Evolutionary conservation across 1,140 invertebrate genomes (phyloP), one percentile per base, ranked within the genome.

Genomic region (Bilobella aurantiaca): DNA sequence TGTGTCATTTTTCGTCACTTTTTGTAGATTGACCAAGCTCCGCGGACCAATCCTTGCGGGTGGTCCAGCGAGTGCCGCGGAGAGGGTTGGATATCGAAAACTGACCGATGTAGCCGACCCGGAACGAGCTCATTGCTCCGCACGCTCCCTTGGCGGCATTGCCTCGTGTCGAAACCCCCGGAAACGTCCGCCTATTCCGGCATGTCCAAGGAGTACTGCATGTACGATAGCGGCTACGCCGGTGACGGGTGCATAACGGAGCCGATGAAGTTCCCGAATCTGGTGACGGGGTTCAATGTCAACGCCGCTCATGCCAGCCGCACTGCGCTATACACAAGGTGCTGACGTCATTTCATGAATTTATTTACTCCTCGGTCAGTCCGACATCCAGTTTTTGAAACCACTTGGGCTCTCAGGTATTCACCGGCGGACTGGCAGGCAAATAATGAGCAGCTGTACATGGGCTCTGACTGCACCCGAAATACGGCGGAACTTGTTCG

Each of bases 401-500:
- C n/a, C 27, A 46, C 27, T 64, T 46, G 80, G 79, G 32, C n/a
- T n/a, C n/a, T n/a, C n/a, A 75, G 80, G 49, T 96, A 91, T 77
- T 93, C 92, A 1, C 90, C 90, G 49, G 84, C 89, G 65, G 93
- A 96, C 78, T 96, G 93, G 93, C 86, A 85, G 62, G 87, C 89
- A 75, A 89, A 86, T 73, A 91, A 91, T 77, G 81, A 92, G 62
- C 84, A 85, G 74, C 87, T 89, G 74, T 95, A 89, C 74, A 87
- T 88, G 71, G 87, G 92, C 74, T 87, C 92, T 0, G 90, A 96
- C 76, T 85, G 85, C 16, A 89, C 88, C 69, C 83, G 89, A 70
- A 89, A 91, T 75, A 86, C 85, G 71, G 86, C 89, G 0, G 90
- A 93, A 75, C 81, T 89, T 61, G 83, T 93, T 65, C 81, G 92